These are phyloP conservation scores for Platycheirus albimanus DNA, from an alignment of 2,888 invertebrate species.

Conservation along the genomic window DNA sequence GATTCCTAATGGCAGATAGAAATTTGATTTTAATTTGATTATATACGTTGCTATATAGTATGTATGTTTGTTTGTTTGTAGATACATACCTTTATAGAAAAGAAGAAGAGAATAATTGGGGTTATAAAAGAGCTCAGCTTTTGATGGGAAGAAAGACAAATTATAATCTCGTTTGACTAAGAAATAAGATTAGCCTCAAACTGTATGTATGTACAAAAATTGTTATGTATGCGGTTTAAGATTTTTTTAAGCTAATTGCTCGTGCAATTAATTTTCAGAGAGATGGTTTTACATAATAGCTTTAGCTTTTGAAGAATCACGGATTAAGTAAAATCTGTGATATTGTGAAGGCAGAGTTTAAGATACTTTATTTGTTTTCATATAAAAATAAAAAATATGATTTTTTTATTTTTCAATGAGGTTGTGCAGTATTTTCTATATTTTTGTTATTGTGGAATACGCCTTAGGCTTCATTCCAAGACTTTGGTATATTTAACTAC, in stretches of 20 bases:
- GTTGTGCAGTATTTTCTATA: too few relatives aligned
- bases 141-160: constrained; percentile 10
- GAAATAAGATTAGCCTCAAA: constrained; percentile 14
- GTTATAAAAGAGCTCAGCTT: constrained; percentile 12
- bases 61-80: neutral
- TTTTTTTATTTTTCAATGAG: too few relatives aligned
- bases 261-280: constrained; percentile 3
- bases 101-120: constrained; percentile 13
- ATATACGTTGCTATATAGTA: constrained; percentile 3
- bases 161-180: constrained; percentile 13
- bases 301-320: constrained; percentile 8
- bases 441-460: too few relatives aligned
- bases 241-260: neutral
- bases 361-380: too few relatives aligned
- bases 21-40: constrained; percentile 59
- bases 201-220: neutral
- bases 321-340: too few relatives aligned
- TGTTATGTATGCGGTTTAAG: neutral
- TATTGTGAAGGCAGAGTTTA: too few relatives aligned
- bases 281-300: constrained; percentile 1
- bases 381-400: too few relatives aligned
- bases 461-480: too few relatives aligned
- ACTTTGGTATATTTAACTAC: too few relatives aligned
- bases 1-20: constrained; percentile 46
- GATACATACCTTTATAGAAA: neutral